phyloP scores from a whole-genome alignment of 2,797 vertebrate species.

The Pangasius krempfi region DNA sequence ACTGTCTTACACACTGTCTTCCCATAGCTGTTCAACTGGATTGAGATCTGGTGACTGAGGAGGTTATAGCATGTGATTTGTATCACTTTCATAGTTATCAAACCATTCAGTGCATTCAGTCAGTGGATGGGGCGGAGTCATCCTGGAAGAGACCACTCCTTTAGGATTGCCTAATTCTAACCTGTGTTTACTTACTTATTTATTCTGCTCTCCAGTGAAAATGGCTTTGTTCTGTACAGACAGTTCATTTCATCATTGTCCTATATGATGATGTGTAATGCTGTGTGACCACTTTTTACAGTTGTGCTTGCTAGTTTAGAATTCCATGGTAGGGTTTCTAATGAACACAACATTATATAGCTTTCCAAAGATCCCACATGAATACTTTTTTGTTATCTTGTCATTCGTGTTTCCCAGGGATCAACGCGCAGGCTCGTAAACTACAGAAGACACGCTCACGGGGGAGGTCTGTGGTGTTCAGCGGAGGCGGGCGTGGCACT shows the following conservation, averaged over 20 bases:
- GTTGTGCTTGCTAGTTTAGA: not conserved
- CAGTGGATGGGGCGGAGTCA: not conserved
- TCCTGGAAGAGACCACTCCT: not conserved
- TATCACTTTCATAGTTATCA: too few relatives aligned
- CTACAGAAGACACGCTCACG: conserved; percentile 81
- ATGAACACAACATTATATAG: not conserved
- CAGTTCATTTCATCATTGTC: not conserved
- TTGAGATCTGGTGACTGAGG: too few relatives aligned
- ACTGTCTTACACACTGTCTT: too few relatives aligned
- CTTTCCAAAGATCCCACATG: not conserved
- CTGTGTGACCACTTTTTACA: not conserved
- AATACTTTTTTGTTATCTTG: conserved; percentile 16
- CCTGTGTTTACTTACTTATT: conserved; percentile 1
- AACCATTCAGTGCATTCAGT: too few relatives aligned
- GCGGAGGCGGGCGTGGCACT: conserved; percentile 43
- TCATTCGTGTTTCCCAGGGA: conserved; percentile 65
- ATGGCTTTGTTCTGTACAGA: conserved; percentile 62
- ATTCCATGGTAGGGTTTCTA: not conserved
- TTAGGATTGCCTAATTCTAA: not conserved
- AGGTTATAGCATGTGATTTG: too few relatives aligned
- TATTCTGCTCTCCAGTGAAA: conserved; percentile 67
- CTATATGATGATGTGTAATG: not conserved
- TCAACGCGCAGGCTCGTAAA: conserved; percentile 83
- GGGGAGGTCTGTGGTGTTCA: conserved; percentile 72
- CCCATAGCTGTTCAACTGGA: too few relatives aligned